A percentile compares a stretch with the other conserved stretches of the same genome.
Conservation (phyloP, 2,888 invertebrate genomes). For the Linnaemya tessellans region DNA sequence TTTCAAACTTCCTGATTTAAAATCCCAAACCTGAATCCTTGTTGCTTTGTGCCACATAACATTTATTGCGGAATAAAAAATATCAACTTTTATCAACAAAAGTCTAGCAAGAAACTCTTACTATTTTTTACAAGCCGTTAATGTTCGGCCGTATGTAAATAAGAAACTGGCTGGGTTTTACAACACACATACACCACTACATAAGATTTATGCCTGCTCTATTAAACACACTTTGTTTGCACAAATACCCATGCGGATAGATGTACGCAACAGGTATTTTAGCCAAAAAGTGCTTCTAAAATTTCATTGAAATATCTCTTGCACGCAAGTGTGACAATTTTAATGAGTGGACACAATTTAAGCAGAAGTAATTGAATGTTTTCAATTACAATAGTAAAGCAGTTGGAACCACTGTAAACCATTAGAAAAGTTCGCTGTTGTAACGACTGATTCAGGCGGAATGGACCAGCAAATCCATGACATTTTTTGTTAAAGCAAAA, state of each 20-base stretch:
- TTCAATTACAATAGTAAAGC: too few species aligned
- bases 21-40: constrained; percentile 29
- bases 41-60: too few species aligned
- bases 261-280: neutral
- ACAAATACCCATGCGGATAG: neutral
- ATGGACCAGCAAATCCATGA: too few species aligned
- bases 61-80: neutral
- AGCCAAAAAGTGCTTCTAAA: neutral
- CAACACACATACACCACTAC: neutral
- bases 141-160: neutral
- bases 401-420: too few species aligned
- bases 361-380: too few species aligned
- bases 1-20: constrained; percentile 35
- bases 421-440: too few species aligned
- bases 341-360: too few species aligned
- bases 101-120: neutral
- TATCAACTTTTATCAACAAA: too few species aligned
- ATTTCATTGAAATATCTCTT: neutral
- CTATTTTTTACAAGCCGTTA: neutral
- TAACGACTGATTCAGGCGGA: too few species aligned
- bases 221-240: neutral
- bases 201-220: neutral
- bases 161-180: neutral
- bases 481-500: too few species aligned
- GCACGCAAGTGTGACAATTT: too few species aligned